Percentiles rank a stretch among this genome's conserved stretches.
Conservation (phyloP, 1,140 invertebrate genomes). For the Trichomalopsis sarcophagae region DNA sequence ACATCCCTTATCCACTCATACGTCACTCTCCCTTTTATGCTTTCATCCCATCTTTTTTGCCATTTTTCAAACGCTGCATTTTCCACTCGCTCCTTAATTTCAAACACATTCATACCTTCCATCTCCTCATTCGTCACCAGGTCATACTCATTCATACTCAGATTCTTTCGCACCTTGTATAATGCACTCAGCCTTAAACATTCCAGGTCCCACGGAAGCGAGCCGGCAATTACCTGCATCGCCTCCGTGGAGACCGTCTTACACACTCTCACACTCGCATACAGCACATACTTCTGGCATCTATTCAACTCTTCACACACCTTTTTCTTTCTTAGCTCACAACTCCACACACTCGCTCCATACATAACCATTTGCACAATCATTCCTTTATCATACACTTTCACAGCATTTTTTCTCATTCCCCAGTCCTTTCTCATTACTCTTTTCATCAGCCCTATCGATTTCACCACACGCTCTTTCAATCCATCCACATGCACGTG, state of each 20-base stretch:
- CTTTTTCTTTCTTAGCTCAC: no score
- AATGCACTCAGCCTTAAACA: background rate
- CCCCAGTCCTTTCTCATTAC: conserved; percentile 43
- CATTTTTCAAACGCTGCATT: background rate
- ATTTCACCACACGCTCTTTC: background rate
- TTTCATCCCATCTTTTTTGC: background rate
- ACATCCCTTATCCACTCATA: conserved; percentile 11
- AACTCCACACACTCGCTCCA: no score
- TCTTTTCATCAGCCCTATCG: background rate
- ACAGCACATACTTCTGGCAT: conserved; percentile 56
- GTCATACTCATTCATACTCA: background rate
- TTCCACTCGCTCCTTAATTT: background rate
- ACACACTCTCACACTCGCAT: conserved; percentile 57
- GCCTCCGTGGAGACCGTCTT: conserved; percentile 61
- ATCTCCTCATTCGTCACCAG: background rate
- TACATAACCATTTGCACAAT: no score
- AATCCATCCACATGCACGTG: conserved; percentile 38
- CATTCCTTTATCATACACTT: no score
- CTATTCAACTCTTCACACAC: no score
- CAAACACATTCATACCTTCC: background rate
- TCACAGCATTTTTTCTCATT: background rate
- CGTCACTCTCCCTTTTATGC: background rate
- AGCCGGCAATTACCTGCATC: conserved; percentile 56
- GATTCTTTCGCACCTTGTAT: conserved; percentile 40
- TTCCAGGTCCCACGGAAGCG: conserved; percentile 55